These are phyloP conservation scores for Urosaurus nigricauda DNA, from an alignment of 2,797 vertebrate genomes.

Conservation along the genomic window DNA sequence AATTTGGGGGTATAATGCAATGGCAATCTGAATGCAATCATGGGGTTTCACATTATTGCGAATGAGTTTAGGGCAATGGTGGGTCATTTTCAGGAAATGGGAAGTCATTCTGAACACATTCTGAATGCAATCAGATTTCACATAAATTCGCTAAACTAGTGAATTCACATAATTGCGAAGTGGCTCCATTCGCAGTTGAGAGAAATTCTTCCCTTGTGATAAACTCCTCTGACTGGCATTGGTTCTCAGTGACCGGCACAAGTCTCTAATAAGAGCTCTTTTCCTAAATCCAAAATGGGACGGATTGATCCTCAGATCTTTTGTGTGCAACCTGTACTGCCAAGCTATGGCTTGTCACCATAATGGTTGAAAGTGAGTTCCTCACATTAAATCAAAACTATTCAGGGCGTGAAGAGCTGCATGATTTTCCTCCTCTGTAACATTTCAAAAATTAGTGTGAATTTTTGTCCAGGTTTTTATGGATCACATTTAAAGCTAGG, in stretches of 20 bases:
- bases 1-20: too few relatives aligned
- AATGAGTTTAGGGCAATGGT: too few relatives aligned
- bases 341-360: not conserved
- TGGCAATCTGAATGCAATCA: too few relatives aligned
- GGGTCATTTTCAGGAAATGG: too few relatives aligned
- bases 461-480: not conserved
- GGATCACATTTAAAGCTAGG: constrained; percentile 25
- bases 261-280: not conserved
- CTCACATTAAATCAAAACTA: not conserved
- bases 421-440: not conserved
- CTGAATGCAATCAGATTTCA: too few relatives aligned
- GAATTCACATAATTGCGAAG: too few relatives aligned
- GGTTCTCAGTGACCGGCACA: not conserved
- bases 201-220: too few relatives aligned
- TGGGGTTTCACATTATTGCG: too few relatives aligned
- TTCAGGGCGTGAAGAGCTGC: not conserved
- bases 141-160: too few relatives aligned
- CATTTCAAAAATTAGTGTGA: not conserved
- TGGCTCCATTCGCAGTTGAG: too few relatives aligned
- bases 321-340: not conserved
- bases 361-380: not conserved
- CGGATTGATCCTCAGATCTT: not conserved
- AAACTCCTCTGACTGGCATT: not conserved
- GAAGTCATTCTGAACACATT: too few relatives aligned
- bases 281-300: not conserved